Percentiles rank a stretch among this genome's conserved stretches.
Conservation (phyloP, 35 echinoderm and acorn worm genomes). For the Patiria miniata region DNA sequence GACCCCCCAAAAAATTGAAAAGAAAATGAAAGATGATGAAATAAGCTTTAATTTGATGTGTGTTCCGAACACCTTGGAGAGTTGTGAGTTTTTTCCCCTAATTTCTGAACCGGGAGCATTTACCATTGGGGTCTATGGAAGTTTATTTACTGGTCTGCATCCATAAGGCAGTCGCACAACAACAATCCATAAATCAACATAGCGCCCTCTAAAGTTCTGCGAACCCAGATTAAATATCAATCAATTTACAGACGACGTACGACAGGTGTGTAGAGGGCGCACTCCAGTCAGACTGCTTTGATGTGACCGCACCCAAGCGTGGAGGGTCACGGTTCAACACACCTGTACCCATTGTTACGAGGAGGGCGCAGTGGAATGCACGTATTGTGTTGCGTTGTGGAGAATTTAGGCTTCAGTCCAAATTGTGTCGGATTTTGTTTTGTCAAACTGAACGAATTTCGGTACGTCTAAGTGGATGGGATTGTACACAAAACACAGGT, state of each 20-base stretch:
- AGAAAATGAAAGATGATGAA: no score
- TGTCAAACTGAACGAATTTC: neutral
- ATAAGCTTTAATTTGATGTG: no score
- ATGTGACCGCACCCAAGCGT: neutral
- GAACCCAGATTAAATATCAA: neutral
- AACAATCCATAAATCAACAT: no score
- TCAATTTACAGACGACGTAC: neutral
- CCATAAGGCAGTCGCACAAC: no score
- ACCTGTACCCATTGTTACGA: neutral
- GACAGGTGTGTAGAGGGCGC: neutral
- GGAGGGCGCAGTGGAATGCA: neutral
- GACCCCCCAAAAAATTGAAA: no score
- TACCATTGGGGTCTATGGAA: no score
- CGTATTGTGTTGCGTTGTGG: neutral
- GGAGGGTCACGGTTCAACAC: neutral
- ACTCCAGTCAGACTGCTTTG: neutral
- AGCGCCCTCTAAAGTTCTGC: no score
- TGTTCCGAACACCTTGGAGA: no score
- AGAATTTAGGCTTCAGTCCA: neutral
- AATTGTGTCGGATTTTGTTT: neutral
- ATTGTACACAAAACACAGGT: neutral
- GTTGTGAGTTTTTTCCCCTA: no score
- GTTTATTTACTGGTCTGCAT: no score
- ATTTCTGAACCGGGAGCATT: no score
- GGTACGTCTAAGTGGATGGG: neutral